Evolutionary conservation across 2,797 vertebrate genomes (phyloP).

Genomic region (Fratercula arctica): DNA sequence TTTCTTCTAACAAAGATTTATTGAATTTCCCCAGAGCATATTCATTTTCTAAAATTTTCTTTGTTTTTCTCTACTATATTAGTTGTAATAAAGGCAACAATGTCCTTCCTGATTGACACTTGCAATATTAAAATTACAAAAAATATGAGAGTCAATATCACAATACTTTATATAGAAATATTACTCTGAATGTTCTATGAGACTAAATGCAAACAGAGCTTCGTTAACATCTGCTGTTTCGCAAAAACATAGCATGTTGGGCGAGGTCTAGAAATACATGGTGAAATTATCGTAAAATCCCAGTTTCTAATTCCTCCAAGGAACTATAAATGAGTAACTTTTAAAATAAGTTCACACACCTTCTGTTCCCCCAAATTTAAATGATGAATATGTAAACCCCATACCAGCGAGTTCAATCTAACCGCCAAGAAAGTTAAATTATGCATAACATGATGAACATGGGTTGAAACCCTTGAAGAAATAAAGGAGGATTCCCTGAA

Average conservation of each 20-base stretch:
- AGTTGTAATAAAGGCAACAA: conserved; percentile 53
- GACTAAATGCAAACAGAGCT: conserved; percentile 40
- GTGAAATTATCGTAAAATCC: conserved; percentile 36
- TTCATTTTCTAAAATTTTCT: conserved; percentile 71
- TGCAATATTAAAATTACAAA: neutral
- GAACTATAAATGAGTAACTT: conserved; percentile 56
- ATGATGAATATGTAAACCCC: neutral
- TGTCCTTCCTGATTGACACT: conserved; percentile 37
- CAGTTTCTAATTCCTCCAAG: conserved; percentile 40
- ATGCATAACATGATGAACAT: conserved; percentile 31
- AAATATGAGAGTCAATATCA: neutral
- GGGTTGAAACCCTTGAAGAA: conserved; percentile 61
- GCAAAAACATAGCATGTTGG: conserved; percentile 12
- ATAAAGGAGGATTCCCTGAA: conserved; percentile 55
- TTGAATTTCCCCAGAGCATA: conserved; percentile 72
- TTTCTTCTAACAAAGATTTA: conserved; percentile 74
- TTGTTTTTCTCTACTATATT: conserved; percentile 62
- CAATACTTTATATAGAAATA: conserved; percentile 24
- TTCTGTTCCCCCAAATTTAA: conserved; percentile 36
- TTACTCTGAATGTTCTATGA: neutral
- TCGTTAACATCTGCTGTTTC: conserved; percentile 2
- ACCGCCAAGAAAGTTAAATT: conserved; percentile 27
- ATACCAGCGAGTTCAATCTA: neutral
- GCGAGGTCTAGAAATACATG: conserved; percentile 47
- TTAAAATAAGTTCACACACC: conserved; percentile 7